Base-by-base conservation (phyloP, 2,888 invertebrate genomes). In the Drosophila atroscutellata region DNA sequence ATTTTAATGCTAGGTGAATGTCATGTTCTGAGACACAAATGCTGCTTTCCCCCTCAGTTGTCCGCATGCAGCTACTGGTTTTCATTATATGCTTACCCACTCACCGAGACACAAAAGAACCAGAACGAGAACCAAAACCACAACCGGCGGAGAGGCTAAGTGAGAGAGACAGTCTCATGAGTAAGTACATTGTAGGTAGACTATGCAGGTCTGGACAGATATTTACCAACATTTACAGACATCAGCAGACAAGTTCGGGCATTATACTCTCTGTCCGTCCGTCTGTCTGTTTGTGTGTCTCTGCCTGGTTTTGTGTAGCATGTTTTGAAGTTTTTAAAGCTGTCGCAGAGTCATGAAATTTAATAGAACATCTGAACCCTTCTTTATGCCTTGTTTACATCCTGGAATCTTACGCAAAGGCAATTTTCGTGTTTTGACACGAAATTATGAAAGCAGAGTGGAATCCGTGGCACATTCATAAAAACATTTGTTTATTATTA, bases 1-100 rank as follows among this genome's bases (percentile, higher is more conserved):
- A 86, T 84, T 88, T 88, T 85, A 88, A 85, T 80, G 88, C 71
- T 83, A 83, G 88, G 86, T 88, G 83, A 86, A 86, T 84, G 89
- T 88, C 84, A 86, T 77, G 89, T 86, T 77, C 81, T 78, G 54
- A 61, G 81, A 63, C 63, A 62, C 72, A 55, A 70, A 37, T 61
- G 75, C 52, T 24, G 24, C 28, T 45, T 34, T 15, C 11, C 32
- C 36, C 36, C 51, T 32, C 28, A 28, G 15, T 55, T 45, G 24
- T 15, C 7, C 13, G 13, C 45, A 45, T 45, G 20, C 13, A 8
- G 79, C 83, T 77, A 88, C 83, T 87, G 88, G 86, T 88, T 88
- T 88, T 77, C 83, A 75, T 84, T 85, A 82, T 79, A 74, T 72
- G 85, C 69, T 76, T 71, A 83, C 77, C 69, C 86, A 80, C 66